Base-by-base conservation (phyloP, 2,113 vertebrate genomes). In the Octodon degus region DNA sequence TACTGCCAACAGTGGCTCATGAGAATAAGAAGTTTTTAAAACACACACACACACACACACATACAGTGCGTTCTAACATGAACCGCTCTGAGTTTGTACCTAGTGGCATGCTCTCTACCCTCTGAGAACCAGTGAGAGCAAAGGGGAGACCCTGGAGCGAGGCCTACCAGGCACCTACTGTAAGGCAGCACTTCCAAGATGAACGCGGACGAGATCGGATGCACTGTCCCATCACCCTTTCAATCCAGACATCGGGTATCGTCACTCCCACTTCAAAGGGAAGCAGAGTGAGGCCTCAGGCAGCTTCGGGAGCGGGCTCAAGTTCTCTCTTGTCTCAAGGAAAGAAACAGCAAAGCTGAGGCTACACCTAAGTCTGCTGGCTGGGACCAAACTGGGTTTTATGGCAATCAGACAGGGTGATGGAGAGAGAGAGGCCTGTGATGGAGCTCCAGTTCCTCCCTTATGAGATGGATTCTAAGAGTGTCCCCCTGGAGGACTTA, bases 131-230 rank as follows among this genome's bases (percentile, higher is more conserved):
- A 80, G 80, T 2, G 5, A 79, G 14, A 27, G 13, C 5, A 17
- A 83, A 76, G 14, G 13, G 80, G 27, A 67, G 11, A 8, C 0
- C 7, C 25, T 58, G n/a, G 43, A 2, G n/a, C 3, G 9, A 2
- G 37, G 60, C 30, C 0, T 60, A n/a, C 24, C 70, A 89, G 86
- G 55, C 47, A 19, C 11, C 53, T 81, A 32, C n/a, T 10, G 62
- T 16, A 47, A 68, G 50, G 27, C 65, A 13, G 27, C 16, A 1
- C 53, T 50, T 22, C 24, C 53, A 50, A 22, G 13, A 62, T 3
- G 5, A 6, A 0, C 0, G 4, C 5, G 25, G 1, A 13, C 30
- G 16, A 12, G 13, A n/a, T n/a, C n/a, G n/a, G n/a, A n/a, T n/a
- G n/a, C n/a, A n/a, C n/a, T n/a, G 20, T 12, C 25, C 30, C 5